Evolutionary conservation across 2,888 invertebrate species (phyloP).

Genomic region (Drosophila subsilvestris): DNA sequence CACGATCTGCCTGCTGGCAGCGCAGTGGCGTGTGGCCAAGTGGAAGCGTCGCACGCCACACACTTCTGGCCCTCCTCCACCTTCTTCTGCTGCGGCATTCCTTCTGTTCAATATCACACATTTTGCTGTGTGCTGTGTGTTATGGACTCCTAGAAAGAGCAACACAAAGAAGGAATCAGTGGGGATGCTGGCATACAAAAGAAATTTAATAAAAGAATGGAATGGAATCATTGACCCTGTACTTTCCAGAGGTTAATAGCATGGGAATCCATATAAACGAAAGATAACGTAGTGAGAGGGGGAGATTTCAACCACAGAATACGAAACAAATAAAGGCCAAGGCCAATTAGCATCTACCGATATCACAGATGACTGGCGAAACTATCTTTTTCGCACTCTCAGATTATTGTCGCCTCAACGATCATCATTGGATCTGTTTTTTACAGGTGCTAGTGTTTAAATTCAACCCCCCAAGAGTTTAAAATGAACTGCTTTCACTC

Average conservation of each 20-base stretch:
- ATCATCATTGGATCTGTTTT: neutral
- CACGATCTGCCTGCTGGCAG: slow-evolving; percentile 33
- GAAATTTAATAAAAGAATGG: neutral
- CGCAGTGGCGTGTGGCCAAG: slow-evolving; percentile 53
- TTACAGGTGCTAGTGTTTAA: neutral
- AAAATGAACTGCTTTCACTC: neutral
- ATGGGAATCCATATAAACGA: neutral
- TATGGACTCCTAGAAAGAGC: slow-evolving; percentile 46
- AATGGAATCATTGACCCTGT: slow-evolving; percentile 12
- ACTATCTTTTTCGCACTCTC: neutral
- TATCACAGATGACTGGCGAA: slow-evolving; percentile 25
- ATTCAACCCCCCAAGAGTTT: neutral
- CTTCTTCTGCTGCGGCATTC: neutral
- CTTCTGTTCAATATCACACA: slow-evolving; percentile 51
- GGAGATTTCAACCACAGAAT: neutral
- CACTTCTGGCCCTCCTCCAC: neutral
- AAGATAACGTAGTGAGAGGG: slow-evolving; percentile 2
- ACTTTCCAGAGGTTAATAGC: slow-evolving; percentile 17
- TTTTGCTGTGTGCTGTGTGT: slow-evolving; percentile 52
- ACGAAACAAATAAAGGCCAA: slow-evolving; percentile 33
- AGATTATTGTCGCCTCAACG: neutral
- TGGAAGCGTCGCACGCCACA: slow-evolving; percentile 51
- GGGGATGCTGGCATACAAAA: neutral
- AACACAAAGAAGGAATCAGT: neutral
- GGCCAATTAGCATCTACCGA: slow-evolving; percentile 56